phyloP scores from a whole-genome alignment of 2,888 invertebrate genomes.

The Cataglyphis altisquamis region DNA sequence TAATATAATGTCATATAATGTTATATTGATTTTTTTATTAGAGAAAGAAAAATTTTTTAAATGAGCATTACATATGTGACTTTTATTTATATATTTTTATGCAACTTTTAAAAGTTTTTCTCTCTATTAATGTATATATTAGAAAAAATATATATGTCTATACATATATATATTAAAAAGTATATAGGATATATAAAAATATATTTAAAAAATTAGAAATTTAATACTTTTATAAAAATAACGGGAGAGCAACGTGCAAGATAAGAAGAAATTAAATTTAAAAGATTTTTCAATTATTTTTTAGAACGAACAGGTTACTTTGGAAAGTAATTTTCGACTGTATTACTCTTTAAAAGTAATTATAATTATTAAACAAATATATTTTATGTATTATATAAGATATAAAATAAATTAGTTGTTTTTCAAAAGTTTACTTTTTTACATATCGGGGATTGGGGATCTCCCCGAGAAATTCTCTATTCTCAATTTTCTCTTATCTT shows the following conservation, averaged over 20 bases:
- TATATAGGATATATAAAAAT: too few species aligned
- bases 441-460: too few species aligned
- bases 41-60: neutral
- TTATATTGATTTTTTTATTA: neutral
- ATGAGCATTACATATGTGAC: neutral
- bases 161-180: neutral
- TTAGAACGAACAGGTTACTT: neutral
- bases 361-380: neutral
- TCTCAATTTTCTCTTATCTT: too few species aligned
- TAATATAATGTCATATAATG: neutral
- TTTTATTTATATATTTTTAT: neutral
- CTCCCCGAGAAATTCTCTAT: too few species aligned
- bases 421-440: too few species aligned
- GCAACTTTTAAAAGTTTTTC: neutral
- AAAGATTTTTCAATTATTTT: neutral
- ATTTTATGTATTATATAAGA: too few species aligned
- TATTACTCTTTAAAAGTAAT: neutral
- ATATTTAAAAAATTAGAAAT: too few species aligned
- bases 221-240: too few species aligned
- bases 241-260: neutral
- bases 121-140: too few species aligned
- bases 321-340: too few species aligned
- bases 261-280: neutral
- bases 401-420: too few species aligned
- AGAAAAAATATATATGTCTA: neutral